Percentiles rank a stretch among this genome's conserved stretches.
These are phyloP conservation scores for Sinocyclocheilus anophthalmus DNA, from an alignment of 2,113 vertebrate species.

Conservation along the genomic window DNA sequence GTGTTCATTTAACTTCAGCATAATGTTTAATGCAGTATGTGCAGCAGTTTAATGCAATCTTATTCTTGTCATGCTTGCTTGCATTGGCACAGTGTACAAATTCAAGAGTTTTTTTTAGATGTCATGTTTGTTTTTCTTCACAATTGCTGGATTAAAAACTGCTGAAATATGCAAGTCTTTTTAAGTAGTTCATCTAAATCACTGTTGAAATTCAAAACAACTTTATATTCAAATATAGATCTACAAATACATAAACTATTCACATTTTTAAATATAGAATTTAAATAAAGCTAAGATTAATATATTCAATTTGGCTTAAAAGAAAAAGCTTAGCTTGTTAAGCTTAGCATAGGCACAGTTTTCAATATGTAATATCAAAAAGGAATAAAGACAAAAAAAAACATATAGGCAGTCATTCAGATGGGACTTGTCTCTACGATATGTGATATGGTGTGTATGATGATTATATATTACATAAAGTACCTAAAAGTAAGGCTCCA, in stretches of 20 bases:
- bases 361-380: not conserved
- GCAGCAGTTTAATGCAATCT: not conserved
- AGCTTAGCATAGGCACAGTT: not conserved
- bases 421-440: not conserved
- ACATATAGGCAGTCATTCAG: not conserved
- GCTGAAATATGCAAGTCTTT: not conserved
- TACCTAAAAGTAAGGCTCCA: not conserved
- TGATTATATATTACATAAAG: not conserved
- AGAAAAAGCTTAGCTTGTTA: not conserved
- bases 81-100: not conserved
- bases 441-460: too few relatives aligned
- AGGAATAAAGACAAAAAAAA: not conserved
- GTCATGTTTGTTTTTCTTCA: not conserved
- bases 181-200: not conserved
- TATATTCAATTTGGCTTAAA: not conserved
- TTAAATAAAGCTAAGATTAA: not conserved
- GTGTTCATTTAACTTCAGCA: not conserved
- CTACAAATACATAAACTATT: not conserved
- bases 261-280: not conserved
- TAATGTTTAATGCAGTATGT: not conserved
- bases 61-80: not conserved
- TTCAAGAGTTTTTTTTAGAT: not conserved
- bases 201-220: not conserved
- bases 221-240: not conserved
- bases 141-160: not conserved